Evolutionary conservation across 2,797 vertebrate genomes (phyloP).

Genomic region (Enteromius paludinosus): DNA sequence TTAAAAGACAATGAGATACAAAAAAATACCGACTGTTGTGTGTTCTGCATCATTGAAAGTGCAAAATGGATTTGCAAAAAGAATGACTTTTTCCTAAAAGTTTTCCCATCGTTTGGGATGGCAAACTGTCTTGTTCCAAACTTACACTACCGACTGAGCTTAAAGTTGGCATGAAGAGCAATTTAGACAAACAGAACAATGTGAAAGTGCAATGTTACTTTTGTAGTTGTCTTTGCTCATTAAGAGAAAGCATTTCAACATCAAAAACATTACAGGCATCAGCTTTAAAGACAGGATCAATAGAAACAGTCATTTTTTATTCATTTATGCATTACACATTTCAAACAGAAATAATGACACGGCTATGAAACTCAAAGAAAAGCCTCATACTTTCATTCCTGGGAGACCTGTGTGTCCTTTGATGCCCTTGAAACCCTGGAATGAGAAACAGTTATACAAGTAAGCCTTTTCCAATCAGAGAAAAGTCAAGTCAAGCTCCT

Average conservation of each 20-base stretch:
- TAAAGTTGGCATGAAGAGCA: neutral
- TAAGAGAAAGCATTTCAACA: neutral
- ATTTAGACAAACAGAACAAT: neutral
- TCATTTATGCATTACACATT: conserved; percentile 15
- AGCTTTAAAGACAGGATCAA: conserved; percentile 11
- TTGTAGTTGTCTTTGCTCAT: neutral
- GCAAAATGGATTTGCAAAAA: neutral
- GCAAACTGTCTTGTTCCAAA: neutral
- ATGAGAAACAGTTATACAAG: conserved; percentile 60
- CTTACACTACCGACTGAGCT: neutral
- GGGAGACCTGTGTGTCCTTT: conserved; percentile 90
- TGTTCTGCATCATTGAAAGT: neutral
- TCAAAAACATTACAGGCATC: neutral
- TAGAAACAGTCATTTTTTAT: neutral
- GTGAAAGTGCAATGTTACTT: neutral
- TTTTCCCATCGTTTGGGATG: neutral
- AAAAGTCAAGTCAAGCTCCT: conserved; percentile 14
- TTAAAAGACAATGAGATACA: neutral
- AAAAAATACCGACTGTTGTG: neutral
- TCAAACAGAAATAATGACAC: conserved; percentile 12
- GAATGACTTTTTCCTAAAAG: neutral
- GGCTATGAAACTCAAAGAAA: conserved; percentile 2
- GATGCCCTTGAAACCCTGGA: conserved; percentile 96
- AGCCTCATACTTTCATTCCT: conserved; percentile 86
- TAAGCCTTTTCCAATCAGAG: conserved; percentile 28